Base-by-base conservation (phyloP, 2,113 vertebrate genomes). In the Rhinoptilus africanus region DNA sequence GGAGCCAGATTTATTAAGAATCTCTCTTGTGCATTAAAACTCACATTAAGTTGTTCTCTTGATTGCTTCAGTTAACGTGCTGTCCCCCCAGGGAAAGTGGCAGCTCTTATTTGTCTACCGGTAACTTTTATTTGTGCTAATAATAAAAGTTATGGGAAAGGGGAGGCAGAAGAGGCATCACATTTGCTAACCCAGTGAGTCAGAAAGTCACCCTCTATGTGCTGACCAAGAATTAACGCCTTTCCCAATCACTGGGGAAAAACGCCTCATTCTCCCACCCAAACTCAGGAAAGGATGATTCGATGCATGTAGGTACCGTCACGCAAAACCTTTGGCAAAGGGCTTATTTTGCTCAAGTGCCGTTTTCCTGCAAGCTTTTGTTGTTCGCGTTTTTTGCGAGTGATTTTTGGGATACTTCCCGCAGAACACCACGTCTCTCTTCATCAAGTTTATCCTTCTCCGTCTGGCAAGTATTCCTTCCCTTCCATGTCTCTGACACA, bases 21-120 rank as follows among this genome's bases (percentile, higher is more conserved):
- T 10, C 45, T 73, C 85, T 53, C 10, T 5, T 53, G 74, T 14
- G 43, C 57, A 50, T n/a, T 62, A 74, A 62, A 76, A 54, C 63
- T 69, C 23, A 1, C 67, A 63, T 34, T 8, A 62, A 80, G 54
- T 14, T 9, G 41, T 10, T 81, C 77, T 69, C 74, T 45, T 39
- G 34, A 73, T 66, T 28, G 41, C 50, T 47, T 9, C n/a, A 67
- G 75, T 47, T 57, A 69, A 71, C 4, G 2, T 3, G 4, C 88
- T 90, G 92, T 81, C 91, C 90, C 94, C 90, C 9, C 6, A 10
- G 79, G 92, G 92, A 12, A 92, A 90, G 75, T 90, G 94, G 93
- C 90, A 97, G 96, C 88, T 96, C 96, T 3, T 43, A 88, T 96
- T 95, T 96, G 75, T 95, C 96, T 86, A n/a, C 88, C 14, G 6